These are phyloP conservation scores for Rhinopomastus cyanomelas DNA, from an alignment of 2,113 vertebrate genomes.

Conservation along the genomic window DNA sequence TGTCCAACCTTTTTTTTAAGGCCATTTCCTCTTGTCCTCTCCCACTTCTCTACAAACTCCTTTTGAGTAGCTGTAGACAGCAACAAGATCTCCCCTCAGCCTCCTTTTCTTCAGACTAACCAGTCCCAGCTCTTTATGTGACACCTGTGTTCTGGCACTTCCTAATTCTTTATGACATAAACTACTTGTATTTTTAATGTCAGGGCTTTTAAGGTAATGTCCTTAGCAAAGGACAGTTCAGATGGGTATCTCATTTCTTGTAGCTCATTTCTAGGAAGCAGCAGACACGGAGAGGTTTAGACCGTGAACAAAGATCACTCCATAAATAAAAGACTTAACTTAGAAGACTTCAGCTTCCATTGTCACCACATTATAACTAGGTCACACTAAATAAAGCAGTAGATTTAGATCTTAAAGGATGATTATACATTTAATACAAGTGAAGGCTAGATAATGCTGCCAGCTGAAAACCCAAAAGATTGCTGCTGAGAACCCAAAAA, in stretches of 20 bases:
- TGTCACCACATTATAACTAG: neutral
- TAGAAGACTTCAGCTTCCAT: neutral
- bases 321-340: neutral
- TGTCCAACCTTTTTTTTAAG: no score
- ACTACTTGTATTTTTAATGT: neutral
- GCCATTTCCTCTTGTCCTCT: no score
- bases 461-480: neutral
- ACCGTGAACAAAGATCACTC: neutral
- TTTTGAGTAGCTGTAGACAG: no score
- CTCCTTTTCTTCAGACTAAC: no score
- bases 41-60: no score
- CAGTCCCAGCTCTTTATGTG: no score
- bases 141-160: neutral
- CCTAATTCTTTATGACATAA: neutral
- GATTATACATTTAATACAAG: neutral
- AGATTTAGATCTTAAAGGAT: neutral
- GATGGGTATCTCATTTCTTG: neutral
- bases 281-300: neutral
- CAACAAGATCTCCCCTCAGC: no score
- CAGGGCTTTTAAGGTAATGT: neutral
- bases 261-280: neutral
- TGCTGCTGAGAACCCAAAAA: neutral
- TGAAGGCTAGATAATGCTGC: neutral
- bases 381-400: constrained; percentile 17
- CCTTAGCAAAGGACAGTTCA: neutral